phyloP scores from a whole-genome alignment of 2,888 invertebrate genomes.

The Hypolimnas misippus region DNA sequence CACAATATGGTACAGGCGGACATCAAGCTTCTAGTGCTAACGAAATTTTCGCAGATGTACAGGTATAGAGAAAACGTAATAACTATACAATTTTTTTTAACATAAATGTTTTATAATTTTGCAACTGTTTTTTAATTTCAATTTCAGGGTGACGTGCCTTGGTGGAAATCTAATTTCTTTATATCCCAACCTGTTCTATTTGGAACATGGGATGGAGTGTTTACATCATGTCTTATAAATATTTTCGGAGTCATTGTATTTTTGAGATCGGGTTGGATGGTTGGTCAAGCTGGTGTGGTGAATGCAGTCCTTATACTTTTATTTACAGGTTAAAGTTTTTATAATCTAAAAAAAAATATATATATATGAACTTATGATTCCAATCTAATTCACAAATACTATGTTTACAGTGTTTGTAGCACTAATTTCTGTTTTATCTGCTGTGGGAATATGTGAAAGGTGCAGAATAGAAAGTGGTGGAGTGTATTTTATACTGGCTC shows the following conservation, averaged over 20 bases:
- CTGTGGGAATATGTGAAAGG: constrained; percentile 97
- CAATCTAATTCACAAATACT: background rate
- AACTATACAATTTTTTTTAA: background rate
- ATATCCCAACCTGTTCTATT: constrained; percentile 97
- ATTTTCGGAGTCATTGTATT: constrained; percentile 99
- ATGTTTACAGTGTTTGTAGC: constrained; percentile 91
- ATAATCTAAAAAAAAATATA: too few relatives aligned
- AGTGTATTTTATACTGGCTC: constrained; percentile 97
- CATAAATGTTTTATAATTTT: too few relatives aligned
- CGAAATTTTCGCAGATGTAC: constrained; percentile 95
- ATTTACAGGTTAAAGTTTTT: constrained; percentile 87
- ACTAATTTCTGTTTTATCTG: constrained; percentile 95
- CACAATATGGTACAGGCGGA: constrained; percentile 90
- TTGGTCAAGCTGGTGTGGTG: constrained; percentile 93
- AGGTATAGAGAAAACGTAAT: constrained; percentile 79
- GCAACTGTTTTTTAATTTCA: background rate
- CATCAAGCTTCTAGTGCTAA: constrained; percentile 94
- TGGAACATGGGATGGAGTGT: constrained; percentile 99
- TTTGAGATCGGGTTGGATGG: constrained; percentile 98
- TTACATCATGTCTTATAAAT: constrained; percentile 98
- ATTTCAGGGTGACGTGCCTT: constrained; percentile 90
- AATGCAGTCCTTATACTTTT: constrained; percentile 92
- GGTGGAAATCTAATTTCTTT: constrained; percentile 99
- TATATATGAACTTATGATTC: background rate
- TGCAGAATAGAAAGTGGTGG: constrained; percentile 98